phyloP scores from a whole-genome alignment of 2,888 invertebrate species.

The Nineta flava region DNA sequence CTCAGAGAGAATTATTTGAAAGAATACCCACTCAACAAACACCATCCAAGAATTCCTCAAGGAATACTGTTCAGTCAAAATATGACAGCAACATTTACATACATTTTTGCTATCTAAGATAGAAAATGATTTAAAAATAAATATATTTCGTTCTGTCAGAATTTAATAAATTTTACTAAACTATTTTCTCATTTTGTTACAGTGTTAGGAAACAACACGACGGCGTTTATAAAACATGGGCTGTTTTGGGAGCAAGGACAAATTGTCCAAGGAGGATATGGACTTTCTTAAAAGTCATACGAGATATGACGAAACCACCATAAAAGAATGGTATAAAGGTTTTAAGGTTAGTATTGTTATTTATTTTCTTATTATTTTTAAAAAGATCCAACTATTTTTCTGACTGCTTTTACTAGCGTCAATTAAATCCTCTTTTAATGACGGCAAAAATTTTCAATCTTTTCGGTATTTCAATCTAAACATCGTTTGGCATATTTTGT shows the following conservation, averaged over 20 bases:
- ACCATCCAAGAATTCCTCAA: too few species aligned
- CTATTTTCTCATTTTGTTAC: neutral
- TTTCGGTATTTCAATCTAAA: too few species aligned
- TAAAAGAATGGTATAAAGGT: conserved; percentile 99
- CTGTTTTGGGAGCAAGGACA: conserved; percentile 90
- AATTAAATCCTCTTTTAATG: too few species aligned
- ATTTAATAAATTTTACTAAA: neutral
- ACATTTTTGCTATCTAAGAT: neutral
- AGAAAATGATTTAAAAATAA: neutral
- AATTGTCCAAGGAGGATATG: conserved; percentile 95
- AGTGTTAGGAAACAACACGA: neutral
- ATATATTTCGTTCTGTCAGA: neutral
- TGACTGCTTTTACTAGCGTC: too few species aligned
- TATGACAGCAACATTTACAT: too few species aligned
- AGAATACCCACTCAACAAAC: too few species aligned
- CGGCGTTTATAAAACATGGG: conserved; percentile 45
- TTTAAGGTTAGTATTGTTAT: conserved; percentile 81
- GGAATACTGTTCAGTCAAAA: too few species aligned
- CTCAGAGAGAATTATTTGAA: too few species aligned
- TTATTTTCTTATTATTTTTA: too few species aligned
- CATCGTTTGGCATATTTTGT: too few species aligned
- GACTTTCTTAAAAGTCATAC: conserved; percentile 97
- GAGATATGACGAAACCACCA: conserved; percentile 94
- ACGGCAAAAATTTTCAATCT: too few species aligned
- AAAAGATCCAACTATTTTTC: too few species aligned